Percentiles rank a stretch among this genome's conserved stretches.
Evolutionary conservation across 2,888 invertebrate species (phyloP).

Genomic region (Platycheirus albimanus): DNA sequence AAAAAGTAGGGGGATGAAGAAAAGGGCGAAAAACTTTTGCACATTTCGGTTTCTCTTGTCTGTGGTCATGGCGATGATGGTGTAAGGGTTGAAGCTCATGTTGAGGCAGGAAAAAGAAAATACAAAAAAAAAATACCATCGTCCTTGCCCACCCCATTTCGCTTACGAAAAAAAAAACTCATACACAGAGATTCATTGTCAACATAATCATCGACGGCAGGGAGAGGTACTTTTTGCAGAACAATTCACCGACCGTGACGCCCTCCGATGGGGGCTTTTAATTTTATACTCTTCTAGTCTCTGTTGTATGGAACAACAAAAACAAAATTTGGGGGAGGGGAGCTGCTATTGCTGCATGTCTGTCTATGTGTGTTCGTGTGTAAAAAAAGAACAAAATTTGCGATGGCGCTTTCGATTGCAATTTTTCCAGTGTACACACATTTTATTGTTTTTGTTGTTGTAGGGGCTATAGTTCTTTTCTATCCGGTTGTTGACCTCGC

Average conservation of each 20-base stretch:
- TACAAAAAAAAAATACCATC: conserved; percentile 44
- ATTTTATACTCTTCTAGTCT: conserved; percentile 30
- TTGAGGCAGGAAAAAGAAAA: conserved; percentile 16
- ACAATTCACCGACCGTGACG: conserved; percentile 69
- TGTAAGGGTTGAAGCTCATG: conserved; percentile 32
- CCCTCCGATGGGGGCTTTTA: conserved; percentile 57
- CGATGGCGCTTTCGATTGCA: conserved; percentile 72
- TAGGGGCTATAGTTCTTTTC: conserved; percentile 58
- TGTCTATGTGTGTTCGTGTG: conserved; percentile 32
- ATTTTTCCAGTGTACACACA: conserved; percentile 39
- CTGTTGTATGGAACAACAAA: conserved; percentile 30
- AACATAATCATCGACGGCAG: conserved; percentile 44
- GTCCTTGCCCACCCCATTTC: conserved; percentile 69
- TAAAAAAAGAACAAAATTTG: conserved; percentile 64
- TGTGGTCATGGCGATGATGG: conserved; percentile 78
- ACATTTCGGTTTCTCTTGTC: conserved; percentile 77
- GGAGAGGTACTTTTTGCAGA: conserved; percentile 36
- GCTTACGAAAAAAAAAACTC: conserved; percentile 10
- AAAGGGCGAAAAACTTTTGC: conserved; percentile 74
- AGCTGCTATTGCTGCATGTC: conserved; percentile 24
- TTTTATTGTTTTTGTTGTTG: conserved; percentile 49
- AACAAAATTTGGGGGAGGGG: conserved; percentile 2
- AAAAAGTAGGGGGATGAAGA: not conserved
- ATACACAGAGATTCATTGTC: conserved; percentile 61
- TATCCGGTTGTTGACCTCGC: conserved; percentile 71